Evolutionary conservation across 2,888 invertebrate species (phyloP), one percentile per base, ranked within the genome.

Genomic region (Ceriagrion tenellum): DNA sequence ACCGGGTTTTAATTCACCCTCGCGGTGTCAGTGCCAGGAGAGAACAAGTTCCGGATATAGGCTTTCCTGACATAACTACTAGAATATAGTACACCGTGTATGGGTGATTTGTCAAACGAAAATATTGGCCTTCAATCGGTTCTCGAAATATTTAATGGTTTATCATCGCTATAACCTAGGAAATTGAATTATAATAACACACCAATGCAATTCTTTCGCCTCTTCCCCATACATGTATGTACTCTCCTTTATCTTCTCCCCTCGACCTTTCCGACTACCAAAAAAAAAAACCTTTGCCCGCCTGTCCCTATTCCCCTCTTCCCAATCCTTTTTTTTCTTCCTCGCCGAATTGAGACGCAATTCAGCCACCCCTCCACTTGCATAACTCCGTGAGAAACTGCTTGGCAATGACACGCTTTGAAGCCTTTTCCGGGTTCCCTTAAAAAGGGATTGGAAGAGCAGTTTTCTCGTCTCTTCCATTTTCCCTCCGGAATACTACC

Each of bases 321-420:
- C 93, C 93, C 20, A 91, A 91, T 63, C 35, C 35, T 81, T 16
- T 18, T 16, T 81, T 81, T 35, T 35, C 81, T 35, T 81, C 35
- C 35, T 81, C 30, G 35, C 81, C 81, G 35, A 81, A 35, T 81
- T 30, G 35, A 81, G 81, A 35, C 81, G 35, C 81, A 81, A 81
- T 81, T 35, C 26, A 81, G n/a, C 26, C 47, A 18, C 63, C 20
- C 69, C 63, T 20, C 74, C 40, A 93, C 26, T 93, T 63, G 69
- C 93, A 93, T 93, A 93, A 93, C 93, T 16, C 69, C 59, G 69
- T 93, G 74, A 74, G 93, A 40, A 26, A 69, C 23, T 40, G 55
- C 93, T 63, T 93, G 93, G 93, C 93, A 93, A 69, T 93, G 93
- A 93, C 93, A 93, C 69, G 69, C 93, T 93, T 93, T 55, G 0